Evolutionary conservation across 2,113 vertebrate species (phyloP).

Genomic region (Lanius collurio): DNA sequence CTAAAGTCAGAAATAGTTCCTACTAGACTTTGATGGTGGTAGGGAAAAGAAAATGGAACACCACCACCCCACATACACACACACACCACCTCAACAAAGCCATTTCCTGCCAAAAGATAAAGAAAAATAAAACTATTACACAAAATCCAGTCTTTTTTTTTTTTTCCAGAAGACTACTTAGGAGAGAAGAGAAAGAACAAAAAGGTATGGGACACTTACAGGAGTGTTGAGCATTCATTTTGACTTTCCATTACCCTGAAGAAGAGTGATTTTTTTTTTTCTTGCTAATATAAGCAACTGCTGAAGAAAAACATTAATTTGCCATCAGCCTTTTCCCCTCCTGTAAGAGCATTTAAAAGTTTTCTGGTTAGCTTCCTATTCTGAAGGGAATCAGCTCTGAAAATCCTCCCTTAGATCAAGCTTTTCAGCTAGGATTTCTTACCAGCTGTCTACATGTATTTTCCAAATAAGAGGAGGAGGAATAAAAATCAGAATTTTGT

Average conservation of each 20-base stretch:
- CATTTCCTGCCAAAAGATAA: background rate
- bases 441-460: background rate
- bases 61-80: background rate
- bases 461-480: background rate
- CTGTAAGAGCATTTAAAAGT: background rate
- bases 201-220: rapidly evolving
- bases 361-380: background rate
- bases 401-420: background rate
- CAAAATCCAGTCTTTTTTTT: background rate
- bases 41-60: background rate
- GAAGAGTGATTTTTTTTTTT: background rate
- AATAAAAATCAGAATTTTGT: background rate
- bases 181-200: background rate
- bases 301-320: background rate
- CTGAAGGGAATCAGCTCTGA: background rate
- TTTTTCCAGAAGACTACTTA: background rate
- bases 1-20: background rate
- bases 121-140: background rate
- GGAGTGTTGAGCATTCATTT: background rate
- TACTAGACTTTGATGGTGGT: background rate
- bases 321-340: background rate
- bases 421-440: background rate
- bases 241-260: background rate
- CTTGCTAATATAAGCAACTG: background rate
- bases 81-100: background rate